These are phyloP conservation scores for Marcusenius ussheri DNA, from an alignment of 2,113 vertebrate genomes.

Conservation along the genomic window DNA sequence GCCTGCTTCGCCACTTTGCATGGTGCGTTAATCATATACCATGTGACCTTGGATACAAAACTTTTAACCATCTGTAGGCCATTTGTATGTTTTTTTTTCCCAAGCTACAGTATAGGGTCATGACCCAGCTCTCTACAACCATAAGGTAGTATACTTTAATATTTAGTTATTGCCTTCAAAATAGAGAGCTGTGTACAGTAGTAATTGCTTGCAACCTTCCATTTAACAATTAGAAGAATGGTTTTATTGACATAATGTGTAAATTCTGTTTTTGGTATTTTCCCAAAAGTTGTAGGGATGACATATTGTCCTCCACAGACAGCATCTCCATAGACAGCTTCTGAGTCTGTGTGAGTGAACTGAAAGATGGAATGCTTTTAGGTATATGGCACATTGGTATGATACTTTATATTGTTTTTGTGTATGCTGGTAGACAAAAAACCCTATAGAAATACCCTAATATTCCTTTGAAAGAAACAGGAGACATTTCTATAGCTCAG, in stretches of 20 bases:
- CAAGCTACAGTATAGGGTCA: background rate
- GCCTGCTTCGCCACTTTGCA: conserved; percentile 52
- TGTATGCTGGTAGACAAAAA: background rate
- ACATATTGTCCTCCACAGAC: background rate
- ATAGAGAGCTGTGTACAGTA: background rate
- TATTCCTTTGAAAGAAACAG: background rate
- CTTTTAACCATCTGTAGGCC: conserved; percentile 58
- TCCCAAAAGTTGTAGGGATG: background rate
- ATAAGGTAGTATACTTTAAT: background rate
- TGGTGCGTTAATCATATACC: conserved; percentile 54
- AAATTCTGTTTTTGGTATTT: background rate
- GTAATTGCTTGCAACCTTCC: background rate
- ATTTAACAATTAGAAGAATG: background rate
- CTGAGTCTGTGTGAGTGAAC: background rate
- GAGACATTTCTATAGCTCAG: conserved; percentile 24
- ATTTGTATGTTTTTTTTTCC: background rate
- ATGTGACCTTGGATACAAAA: conserved; percentile 42
- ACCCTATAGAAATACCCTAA: background rate
- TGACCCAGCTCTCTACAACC: background rate
- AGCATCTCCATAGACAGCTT: background rate
- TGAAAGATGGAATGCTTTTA: background rate
- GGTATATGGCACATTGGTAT: background rate
- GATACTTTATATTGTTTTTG: background rate
- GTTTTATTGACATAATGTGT: background rate
- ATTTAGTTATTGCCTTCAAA: background rate